Base-by-base conservation (phyloP, 2,113 vertebrate species). In the human region DNA sequence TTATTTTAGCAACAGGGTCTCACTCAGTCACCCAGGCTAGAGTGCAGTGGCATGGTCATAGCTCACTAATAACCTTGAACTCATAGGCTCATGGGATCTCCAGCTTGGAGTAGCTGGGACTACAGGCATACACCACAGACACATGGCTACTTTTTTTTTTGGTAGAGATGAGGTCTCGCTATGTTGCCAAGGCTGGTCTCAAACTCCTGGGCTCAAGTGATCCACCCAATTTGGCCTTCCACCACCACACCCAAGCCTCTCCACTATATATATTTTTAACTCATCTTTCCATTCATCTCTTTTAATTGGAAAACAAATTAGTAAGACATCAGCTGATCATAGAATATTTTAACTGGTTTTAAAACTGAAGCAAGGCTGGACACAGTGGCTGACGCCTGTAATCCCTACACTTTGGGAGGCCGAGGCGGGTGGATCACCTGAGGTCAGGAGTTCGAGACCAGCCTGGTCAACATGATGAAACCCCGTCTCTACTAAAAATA, bases 301-400 rank as follows among this genome's bases (percentile, higher is more conserved):
- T 66, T 55, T 80, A 64, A 16, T 89, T 90, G 45, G 59, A 78
- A 97, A 86, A 88, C 35, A 95, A 59, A 82, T 50, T 68, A 80
- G 72, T 79, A 52, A 52, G 35, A 50, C 25, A 79, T 79, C 32
- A 6, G 48, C 48, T 52, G 17, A n/a, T 22, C 48, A n/a, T 79
- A 80, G 30, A 89, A 3, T 45, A 76, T 68, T 91, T 75, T 93
- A 89, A 45, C 35, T 89, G 9, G 35, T 80, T 96, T 92, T 95
- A 76, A 94, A 86, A 89, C 23, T 43, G 64, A 81, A 64, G 61
- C 27, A 64, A 64, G 27, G 27, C 27, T 30, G 5, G 61, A 2
- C 13, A 11, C 5, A 2, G 27, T 32, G 61, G 27, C 61, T 64
- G 27, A 64, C 12, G 5, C 61, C 27, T 64, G 27, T 64, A 64